A percentile compares a stretch with the other conserved stretches of the same genome.
Conservation (phyloP, 2,888 invertebrate genomes). For the Drosophila mayaguana region DNA sequence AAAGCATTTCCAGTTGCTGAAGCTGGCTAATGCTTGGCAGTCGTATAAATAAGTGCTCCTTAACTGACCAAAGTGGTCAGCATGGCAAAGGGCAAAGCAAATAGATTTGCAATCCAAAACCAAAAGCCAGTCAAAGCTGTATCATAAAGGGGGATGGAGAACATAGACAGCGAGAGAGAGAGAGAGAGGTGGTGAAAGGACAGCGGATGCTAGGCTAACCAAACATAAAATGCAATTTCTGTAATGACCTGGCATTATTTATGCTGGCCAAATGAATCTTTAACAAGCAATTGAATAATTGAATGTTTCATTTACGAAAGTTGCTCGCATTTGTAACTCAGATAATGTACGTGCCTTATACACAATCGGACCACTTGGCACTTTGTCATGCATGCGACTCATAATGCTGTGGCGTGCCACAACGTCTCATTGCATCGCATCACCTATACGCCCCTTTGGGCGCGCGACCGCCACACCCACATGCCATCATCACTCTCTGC, state of each 20-base stretch:
- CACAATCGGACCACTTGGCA: conserved; percentile 24
- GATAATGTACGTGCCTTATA: conserved; percentile 18
- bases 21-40: conserved; percentile 17
- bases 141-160: not conserved
- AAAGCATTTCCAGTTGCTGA: conserved; percentile 40
- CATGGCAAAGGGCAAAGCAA: conserved; percentile 10
- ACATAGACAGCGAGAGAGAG: not conserved
- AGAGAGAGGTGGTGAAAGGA: not conserved
- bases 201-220: too few species aligned
- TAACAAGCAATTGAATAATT: conserved; percentile 9
- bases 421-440: conserved; percentile 19
- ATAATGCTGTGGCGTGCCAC: conserved; percentile 28
- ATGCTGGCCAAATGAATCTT: conserved; percentile 1
- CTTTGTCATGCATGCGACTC: conserved; percentile 12
- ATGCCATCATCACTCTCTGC: conserved; percentile 41
- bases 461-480: conserved; percentile 11
- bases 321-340: conserved; percentile 11
- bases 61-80: conserved; percentile 22
- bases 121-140: not conserved
- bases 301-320: conserved; percentile 2
- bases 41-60: conserved; percentile 35
- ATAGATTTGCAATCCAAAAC: not conserved
- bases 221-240: conserved; percentile 3
- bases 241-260: conserved; percentile 3
- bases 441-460: not conserved